These are phyloP conservation scores for Yponomeuta malinellus DNA, from an alignment of 2,888 invertebrate genomes.

Conservation along the genomic window DNA sequence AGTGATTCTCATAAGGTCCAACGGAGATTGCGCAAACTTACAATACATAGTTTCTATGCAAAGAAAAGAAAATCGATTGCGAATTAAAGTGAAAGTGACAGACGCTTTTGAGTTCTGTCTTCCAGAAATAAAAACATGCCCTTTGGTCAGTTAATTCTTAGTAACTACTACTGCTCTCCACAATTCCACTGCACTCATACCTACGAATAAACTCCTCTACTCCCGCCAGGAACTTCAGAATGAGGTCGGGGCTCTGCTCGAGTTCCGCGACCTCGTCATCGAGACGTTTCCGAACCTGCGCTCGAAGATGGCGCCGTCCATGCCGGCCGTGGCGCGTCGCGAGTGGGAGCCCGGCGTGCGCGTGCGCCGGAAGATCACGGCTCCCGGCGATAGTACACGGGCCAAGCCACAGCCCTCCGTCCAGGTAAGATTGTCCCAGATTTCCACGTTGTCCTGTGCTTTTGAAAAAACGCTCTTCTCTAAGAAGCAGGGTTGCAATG, in stretches of 20 bases:
- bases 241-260: slow-evolving; percentile 93
- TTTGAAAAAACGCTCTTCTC: too few relatives aligned
- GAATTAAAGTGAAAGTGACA: too few relatives aligned
- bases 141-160: background rate
- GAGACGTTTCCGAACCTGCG: slow-evolving; percentile 94
- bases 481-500: too few relatives aligned
- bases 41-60: too few relatives aligned
- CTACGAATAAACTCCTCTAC: slow-evolving; percentile 2
- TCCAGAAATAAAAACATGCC: too few relatives aligned
- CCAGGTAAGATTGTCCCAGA: background rate
- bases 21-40: too few relatives aligned
- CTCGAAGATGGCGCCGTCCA: slow-evolving; percentile 86
- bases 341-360: slow-evolving; percentile 91
- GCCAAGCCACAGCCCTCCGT: slow-evolving; percentile 70
- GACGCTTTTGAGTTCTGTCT: too few relatives aligned
- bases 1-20: too few relatives aligned
- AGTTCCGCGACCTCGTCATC: slow-evolving; percentile 95
- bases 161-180: background rate
- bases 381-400: slow-evolving; percentile 64
- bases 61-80: too few relatives aligned
- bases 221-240: slow-evolving; percentile 85
- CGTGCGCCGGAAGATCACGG: slow-evolving; percentile 78
- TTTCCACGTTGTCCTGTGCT: too few relatives aligned
- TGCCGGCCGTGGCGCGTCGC: slow-evolving; percentile 70
- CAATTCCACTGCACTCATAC: background rate